Evolutionary conservation across 2,797 vertebrate genomes (phyloP).

Genomic region (Hafferia zeledoni): DNA sequence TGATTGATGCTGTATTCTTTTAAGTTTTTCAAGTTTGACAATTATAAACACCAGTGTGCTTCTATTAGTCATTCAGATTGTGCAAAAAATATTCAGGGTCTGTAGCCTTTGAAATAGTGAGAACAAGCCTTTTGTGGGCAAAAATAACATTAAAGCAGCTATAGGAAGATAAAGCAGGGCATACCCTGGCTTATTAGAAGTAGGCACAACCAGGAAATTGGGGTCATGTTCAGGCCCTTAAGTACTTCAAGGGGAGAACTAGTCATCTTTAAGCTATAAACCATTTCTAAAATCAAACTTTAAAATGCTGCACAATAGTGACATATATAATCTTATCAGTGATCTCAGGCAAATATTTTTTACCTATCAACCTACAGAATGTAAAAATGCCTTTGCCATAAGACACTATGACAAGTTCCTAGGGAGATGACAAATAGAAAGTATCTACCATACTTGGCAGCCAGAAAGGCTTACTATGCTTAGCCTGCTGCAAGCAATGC

Average conservation of each 20-base stretch:
- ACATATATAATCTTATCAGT: neutral
- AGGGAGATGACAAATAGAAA: conserved; percentile 29
- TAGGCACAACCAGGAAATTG: neutral
- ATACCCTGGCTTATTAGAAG: neutral
- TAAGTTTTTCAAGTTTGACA: neutral
- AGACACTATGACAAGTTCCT: conserved; percentile 14
- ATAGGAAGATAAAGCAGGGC: neutral
- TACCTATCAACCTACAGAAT: conserved; percentile 4
- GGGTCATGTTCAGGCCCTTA: neutral
- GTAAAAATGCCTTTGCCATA: neutral
- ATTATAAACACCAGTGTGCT: neutral
- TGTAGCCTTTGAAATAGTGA: neutral
- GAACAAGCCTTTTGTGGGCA: neutral
- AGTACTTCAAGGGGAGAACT: neutral
- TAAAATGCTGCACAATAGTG: neutral
- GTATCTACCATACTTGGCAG: neutral
- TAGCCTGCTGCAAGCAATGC: conserved; percentile 3
- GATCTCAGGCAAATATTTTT: conserved; percentile 5
- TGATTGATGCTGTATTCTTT: neutral
- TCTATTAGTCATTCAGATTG: neutral
- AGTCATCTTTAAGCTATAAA: neutral
- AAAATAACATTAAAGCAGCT: neutral
- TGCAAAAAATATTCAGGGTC: neutral
- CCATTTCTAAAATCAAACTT: neutral
- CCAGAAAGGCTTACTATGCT: conserved; percentile 5